Evolutionary conservation across 2,797 vertebrate genomes (phyloP).

Genomic region (Eptatretus atami): DNA sequence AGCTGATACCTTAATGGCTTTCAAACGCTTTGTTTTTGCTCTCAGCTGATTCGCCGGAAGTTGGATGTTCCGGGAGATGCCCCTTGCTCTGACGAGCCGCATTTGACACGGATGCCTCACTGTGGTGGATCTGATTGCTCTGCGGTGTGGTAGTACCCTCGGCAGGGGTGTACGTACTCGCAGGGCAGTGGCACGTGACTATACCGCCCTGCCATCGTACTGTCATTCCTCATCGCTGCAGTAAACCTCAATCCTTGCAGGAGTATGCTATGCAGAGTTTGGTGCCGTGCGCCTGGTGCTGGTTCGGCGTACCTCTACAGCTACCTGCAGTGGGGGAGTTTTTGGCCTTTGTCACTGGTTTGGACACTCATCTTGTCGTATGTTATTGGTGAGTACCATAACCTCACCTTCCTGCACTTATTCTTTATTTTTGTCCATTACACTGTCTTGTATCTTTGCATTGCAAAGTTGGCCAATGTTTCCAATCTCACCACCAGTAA

Average conservation of each 20-base stretch:
- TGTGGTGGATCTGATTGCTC: slow-evolving; percentile 59
- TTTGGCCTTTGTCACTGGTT: slow-evolving; percentile 90
- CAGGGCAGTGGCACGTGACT: slow-evolving; percentile 63
- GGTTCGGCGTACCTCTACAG: slow-evolving; percentile 89
- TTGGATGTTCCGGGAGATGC: no score
- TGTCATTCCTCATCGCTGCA: slow-evolving; percentile 81
- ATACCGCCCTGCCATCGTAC: slow-evolving; percentile 69
- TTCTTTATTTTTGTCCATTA: slow-evolving; percentile 5
- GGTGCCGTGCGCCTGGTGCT: slow-evolving; percentile 87
- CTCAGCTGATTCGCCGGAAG: no score
- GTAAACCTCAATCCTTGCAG: slow-evolving; percentile 84
- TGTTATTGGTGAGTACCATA: slow-evolving; percentile 43
- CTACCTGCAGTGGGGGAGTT: slow-evolving; percentile 76
- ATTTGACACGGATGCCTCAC: slow-evolving; percentile 73
- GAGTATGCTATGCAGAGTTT: slow-evolving; percentile 82
- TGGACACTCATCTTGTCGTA: slow-evolving; percentile 98
- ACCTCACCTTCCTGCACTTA: slow-evolving; percentile 9
- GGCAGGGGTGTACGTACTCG: slow-evolving; percentile 84
- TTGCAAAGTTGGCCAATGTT: no score
- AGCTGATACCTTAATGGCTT: no score
- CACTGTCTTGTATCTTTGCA: no score
- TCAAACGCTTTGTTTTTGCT: no score
- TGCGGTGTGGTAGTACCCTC: slow-evolving; percentile 78
- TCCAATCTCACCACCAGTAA: no score
- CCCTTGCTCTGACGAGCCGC: slow-evolving; percentile 30